Evolutionary conservation across 1,140 invertebrate genomes (phyloP), one percentile per base, ranked within the genome.

Genomic region (Linepithema humile): DNA sequence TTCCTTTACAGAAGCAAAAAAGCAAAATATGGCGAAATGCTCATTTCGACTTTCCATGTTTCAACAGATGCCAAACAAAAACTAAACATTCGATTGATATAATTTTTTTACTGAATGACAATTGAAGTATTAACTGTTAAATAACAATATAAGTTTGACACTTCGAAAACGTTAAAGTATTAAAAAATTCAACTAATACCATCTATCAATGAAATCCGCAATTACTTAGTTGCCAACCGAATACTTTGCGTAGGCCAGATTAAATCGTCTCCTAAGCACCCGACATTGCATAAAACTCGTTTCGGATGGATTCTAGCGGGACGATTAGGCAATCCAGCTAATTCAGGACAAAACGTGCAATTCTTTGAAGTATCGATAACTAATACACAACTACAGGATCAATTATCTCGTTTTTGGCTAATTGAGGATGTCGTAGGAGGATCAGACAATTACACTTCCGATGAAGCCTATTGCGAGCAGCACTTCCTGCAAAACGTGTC

Each of bases 191-290:
- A n/a, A n/a, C n/a, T n/a, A n/a, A n/a, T n/a, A n/a, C n/a, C n/a
- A n/a, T n/a, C n/a, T n/a, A n/a, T n/a, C n/a, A n/a, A n/a, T n/a
- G n/a, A n/a, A n/a, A n/a, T n/a, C n/a, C n/a, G n/a, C n/a, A n/a
- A n/a, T n/a, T n/a, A n/a, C n/a, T n/a, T n/a, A n/a, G n/a, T n/a
- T n/a, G n/a, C n/a, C n/a, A n/a, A n/a, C n/a, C n/a, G n/a, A n/a
- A n/a, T n/a, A 23, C 40, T 92, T 4, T 83, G 67, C 15, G 74
- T 86, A 10, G 86, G 91, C 2, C 89, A 90, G 86, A 88, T 89
- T 32, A 3, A 9, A n/a, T 75, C 77, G 62, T 53, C 90, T 6
- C 9, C 23, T 5, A 74, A 77, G 45, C 48, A 85, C 3, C 85
- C 86, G 1, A 83, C 73, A 35, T 55, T 92, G 10, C 90, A 90